Percentiles rank a stretch among this genome's conserved stretches.
Conservation (phyloP, 2,797 vertebrate genomes). For the Peromyscus melanophrys region DNA sequence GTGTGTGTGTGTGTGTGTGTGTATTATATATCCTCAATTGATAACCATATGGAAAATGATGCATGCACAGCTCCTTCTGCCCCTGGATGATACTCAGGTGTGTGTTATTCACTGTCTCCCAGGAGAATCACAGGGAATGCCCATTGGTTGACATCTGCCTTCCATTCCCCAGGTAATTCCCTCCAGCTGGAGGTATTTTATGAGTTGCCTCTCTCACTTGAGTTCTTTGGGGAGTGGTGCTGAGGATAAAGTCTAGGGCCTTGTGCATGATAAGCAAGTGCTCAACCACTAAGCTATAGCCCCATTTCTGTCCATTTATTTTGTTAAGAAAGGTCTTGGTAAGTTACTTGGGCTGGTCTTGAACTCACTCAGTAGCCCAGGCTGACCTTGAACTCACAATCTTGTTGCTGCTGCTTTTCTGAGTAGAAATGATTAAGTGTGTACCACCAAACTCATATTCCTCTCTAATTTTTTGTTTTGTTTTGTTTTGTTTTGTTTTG, state of each 20-base stretch:
- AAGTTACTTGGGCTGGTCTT: neutral
- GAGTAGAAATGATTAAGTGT: neutral
- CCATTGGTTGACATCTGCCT: neutral
- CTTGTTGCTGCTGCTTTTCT: neutral
- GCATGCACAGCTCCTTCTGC: neutral
- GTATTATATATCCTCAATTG: neutral
- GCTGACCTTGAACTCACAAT: neutral
- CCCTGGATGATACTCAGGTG: too few relatives aligned
- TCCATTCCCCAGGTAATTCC: neutral
- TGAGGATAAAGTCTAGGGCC: neutral
- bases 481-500: neutral
- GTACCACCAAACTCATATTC: neutral
- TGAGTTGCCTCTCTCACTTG: neutral
- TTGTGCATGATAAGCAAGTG: neutral
- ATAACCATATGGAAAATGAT: neutral
- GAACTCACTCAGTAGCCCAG: neutral
- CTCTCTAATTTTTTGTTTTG: neutral
- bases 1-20: neutral
- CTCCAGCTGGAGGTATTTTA: neutral
- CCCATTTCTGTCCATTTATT: neutral
- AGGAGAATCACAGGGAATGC: neutral
- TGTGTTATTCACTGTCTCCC: neutral
- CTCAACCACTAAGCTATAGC: neutral
- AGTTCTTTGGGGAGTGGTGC: neutral
- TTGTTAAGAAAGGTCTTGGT: neutral